Evolutionary conservation across 2,888 invertebrate species (phyloP), one percentile per base, ranked within the genome.

Genomic region (Thera britannica): DNA sequence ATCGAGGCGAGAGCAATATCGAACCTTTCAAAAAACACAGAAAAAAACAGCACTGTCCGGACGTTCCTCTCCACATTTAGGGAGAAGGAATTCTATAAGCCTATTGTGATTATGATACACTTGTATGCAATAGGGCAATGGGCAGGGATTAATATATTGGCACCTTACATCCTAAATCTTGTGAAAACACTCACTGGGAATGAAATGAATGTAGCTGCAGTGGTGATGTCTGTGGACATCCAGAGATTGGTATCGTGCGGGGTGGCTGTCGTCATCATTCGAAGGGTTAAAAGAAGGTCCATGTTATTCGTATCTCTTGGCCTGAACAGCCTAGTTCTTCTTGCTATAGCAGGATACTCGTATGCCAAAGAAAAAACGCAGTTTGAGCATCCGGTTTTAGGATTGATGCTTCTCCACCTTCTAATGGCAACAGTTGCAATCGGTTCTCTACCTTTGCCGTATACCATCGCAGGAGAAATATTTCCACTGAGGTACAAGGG

Each of bases 391-490:
- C 84, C 84, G 1, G 69, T 75, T 6, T 75, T 90, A 60, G 90
- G 90, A 2, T 77, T 85, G 2, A 41, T 77, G 2, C 71, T 91
- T 34, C 80, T 88, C 5, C 90, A 90, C 49, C 74, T 86, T 0
- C 86, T 95, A 70, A 95, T 95, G 76, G 88, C 93, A 34, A 93
- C 94, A 2, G 89, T 95, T 46, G 92, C 94, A 0, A 89, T 94
- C 1, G 96, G 96, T 0, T 87, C 95, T 1, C 87, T 95, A 6
- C 95, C 96, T 0, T 77, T 96, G 46, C 96, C 96, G 0, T 96
- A 96, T 87, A 95, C 96, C 6, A 94, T 96, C 83, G 95, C 95
- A 62, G 96, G 96, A 0, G 96, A 97, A 83, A 86, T 96, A 3
- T 96, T 96, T 75, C 94, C 96, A 2, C 86, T 94, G 38, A 92